Percentiles rank a stretch among this genome's conserved stretches.
Evolutionary conservation across 2,797 vertebrate species (phyloP).

Genomic region (Hafferia zeledoni): DNA sequence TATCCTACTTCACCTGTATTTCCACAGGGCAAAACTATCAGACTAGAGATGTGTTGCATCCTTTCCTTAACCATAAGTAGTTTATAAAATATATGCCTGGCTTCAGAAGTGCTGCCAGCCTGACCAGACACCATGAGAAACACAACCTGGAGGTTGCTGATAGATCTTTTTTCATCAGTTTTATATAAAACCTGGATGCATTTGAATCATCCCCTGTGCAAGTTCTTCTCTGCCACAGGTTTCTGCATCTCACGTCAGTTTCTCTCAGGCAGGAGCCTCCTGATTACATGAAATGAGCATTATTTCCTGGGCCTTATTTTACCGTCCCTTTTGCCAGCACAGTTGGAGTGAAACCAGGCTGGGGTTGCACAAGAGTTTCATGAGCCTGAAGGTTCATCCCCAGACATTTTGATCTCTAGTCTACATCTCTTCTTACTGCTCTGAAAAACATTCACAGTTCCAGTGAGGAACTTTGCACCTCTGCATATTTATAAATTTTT

Average conservation of each 20-base stretch:
- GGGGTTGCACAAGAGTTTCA: background rate
- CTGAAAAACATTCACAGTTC: background rate
- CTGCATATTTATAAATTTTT: background rate
- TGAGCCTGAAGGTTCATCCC: background rate
- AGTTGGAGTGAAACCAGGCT: background rate
- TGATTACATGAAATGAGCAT: background rate
- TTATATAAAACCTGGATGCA: background rate
- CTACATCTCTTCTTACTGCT: background rate
- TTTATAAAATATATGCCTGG: background rate
- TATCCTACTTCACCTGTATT: background rate
- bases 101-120: background rate
- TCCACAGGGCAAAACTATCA: background rate
- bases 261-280: background rate
- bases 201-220: background rate
- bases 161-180: background rate
- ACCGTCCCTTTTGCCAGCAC: background rate
- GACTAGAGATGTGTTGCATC: background rate
- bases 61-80: background rate
- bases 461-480: background rate
- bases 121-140: background rate
- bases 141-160: background rate
- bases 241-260: background rate
- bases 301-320: background rate
- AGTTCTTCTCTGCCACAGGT: background rate
- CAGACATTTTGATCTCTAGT: background rate